phyloP scores from a whole-genome alignment of 2,113 vertebrate species.

The Calidris pugnax region DNA sequence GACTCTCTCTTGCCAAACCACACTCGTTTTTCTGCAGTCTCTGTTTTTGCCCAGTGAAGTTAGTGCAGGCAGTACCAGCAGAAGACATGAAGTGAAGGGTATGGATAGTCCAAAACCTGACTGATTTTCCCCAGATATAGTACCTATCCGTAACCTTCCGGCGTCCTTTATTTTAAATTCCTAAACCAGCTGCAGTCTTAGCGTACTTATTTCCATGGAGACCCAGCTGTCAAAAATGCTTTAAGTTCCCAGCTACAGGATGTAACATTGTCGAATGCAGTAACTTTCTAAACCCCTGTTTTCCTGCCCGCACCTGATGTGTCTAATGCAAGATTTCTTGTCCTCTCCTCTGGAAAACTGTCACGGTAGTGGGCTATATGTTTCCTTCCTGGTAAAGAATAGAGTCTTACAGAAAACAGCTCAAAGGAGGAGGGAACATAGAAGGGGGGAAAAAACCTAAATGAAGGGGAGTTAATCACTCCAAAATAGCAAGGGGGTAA shows the following conservation, averaged over 20 bases:
- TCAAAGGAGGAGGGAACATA: not conserved
- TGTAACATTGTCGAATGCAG: not conserved
- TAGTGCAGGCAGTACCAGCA: not conserved
- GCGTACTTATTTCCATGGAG: constrained; percentile 73
- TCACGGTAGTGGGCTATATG: not conserved
- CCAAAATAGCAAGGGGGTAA: not conserved
- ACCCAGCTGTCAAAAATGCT: constrained; percentile 56
- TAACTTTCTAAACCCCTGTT: not conserved
- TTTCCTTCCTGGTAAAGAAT: not conserved
- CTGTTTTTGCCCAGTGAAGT: not conserved
- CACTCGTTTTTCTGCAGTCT: not conserved
- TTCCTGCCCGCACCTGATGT: not conserved
- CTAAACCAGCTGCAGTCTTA: constrained; percentile 70
- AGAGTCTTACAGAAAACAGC: not conserved
- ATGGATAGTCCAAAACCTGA: constrained; percentile 42
- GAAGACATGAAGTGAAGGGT: not conserved
- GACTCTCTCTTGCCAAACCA: not conserved
- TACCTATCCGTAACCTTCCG: constrained; percentile 1
- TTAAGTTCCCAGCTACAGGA: constrained; percentile 7
- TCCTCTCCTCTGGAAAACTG: not conserved
- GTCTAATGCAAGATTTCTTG: not conserved
- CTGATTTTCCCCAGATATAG: constrained; percentile 37
- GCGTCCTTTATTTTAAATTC: not conserved
- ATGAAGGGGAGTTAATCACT: not conserved
- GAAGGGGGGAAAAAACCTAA: not conserved